Percentiles rank a stretch among this genome's conserved stretches.
Conservation (phyloP, 2,113 vertebrate species). For the Limnothrissa miodon region DNA sequence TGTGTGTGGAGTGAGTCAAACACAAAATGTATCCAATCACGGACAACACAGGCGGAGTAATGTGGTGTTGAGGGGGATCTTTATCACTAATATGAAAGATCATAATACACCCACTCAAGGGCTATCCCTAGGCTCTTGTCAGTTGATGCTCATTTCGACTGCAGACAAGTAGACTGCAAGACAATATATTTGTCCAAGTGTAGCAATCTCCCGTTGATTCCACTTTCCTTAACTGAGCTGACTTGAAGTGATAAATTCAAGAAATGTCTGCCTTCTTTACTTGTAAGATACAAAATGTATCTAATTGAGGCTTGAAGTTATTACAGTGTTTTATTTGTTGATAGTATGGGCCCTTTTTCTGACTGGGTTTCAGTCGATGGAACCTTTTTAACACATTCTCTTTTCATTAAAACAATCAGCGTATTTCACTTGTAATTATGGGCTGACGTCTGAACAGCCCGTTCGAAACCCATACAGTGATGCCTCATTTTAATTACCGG, state of each 20-base stretch:
- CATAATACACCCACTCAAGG: background rate
- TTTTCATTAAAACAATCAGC: background rate
- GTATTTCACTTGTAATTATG: slow-evolving; percentile 7
- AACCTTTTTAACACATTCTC: background rate
- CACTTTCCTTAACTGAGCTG: background rate
- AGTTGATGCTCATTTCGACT: background rate
- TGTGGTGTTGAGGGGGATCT: background rate
- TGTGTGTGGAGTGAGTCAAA: background rate
- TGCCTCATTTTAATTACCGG: background rate
- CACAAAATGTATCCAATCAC: background rate
- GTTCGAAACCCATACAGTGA: background rate
- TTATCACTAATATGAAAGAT: background rate
- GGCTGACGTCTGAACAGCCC: background rate
- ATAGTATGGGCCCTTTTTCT: background rate
- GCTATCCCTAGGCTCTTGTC: background rate
- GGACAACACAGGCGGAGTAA: background rate
- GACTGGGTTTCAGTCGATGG: background rate
- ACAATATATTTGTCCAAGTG: background rate
- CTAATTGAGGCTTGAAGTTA: background rate
- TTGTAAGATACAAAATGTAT: background rate
- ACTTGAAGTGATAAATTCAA: background rate
- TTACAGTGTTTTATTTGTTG: background rate
- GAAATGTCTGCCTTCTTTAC: background rate
- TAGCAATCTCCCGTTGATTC: background rate
- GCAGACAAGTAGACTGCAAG: background rate